A percentile compares a stretch with the other conserved stretches of the same genome.
Evolutionary conservation across 2,797 vertebrate species (phyloP).

Genomic region (Semotilus atromaculatus): DNA sequence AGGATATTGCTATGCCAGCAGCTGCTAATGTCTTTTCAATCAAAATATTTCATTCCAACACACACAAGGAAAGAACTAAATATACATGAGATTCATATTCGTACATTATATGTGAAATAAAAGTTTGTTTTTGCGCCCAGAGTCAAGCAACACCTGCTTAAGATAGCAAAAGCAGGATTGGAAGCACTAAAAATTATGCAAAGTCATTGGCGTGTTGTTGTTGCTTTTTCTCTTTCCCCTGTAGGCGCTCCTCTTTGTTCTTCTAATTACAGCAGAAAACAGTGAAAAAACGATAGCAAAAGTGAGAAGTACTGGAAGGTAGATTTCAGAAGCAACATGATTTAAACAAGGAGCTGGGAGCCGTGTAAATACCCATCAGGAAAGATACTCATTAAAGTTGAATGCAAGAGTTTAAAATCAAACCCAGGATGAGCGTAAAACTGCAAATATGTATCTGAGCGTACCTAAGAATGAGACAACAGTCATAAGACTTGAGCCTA

Average conservation of each 20-base stretch:
- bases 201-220: constrained; percentile 22
- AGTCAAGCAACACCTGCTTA: constrained; percentile 26
- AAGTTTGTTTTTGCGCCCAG: not conserved
- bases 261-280: constrained; percentile 46
- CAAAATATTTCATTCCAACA: constrained; percentile 9
- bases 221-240: constrained; percentile 48
- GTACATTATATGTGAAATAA: not conserved
- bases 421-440: constrained; percentile 45
- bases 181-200: constrained; percentile 40
- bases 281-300: constrained; percentile 36
- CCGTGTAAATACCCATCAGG: constrained; percentile 53
- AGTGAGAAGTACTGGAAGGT: constrained; percentile 45
- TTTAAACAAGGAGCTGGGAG: constrained; percentile 53
- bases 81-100: not conserved
- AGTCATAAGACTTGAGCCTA: constrained; percentile 15
- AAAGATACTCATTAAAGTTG: constrained; percentile 52
- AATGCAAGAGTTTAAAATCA: constrained; percentile 43
- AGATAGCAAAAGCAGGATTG: constrained; percentile 33
- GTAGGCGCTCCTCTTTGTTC: constrained; percentile 51
- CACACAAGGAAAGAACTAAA: constrained; percentile 6
- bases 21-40: not conserved
- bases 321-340: constrained; percentile 46
- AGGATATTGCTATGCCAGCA: constrained; percentile 8
- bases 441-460: constrained; percentile 39
- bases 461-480: constrained; percentile 28